Base-by-base conservation (phyloP, 2,113 vertebrate species). In the Thalassoma bifasciatum region DNA sequence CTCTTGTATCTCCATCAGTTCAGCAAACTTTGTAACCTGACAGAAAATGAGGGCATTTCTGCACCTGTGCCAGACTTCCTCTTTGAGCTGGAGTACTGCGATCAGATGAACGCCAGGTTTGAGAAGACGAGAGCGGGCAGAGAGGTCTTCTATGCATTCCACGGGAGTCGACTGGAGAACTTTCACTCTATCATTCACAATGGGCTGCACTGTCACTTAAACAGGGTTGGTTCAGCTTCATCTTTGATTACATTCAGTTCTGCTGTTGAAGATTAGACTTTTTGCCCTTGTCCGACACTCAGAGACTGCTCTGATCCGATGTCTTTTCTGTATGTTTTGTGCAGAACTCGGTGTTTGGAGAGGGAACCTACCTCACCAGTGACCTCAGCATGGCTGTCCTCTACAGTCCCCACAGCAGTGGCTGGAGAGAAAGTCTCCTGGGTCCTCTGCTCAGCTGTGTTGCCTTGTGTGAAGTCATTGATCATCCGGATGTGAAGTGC, bases 101-200 rank as follows among this genome's bases (percentile, higher is more conserved):
- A 96, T 57, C 95, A 95, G 74, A 93, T 96, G 89, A 96, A 97
- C 0, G 80, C 93, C 82, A 95, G 95, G 80, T 99, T 99, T 77
- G 94, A 97, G 11, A 95, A 95, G 92, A 96, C 90, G 51, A 94
- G 86, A 83, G 96, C 94, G 14, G 96, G 94, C 34, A 91, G 94
- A 77, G 96, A 96, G 50, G 90, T 98, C 36, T 95, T 99, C 92
- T 98, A 98, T 0, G 98, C 97, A 68, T 98, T 98, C 92, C 98
- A 99, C 0, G 98, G 98, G 73, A 99, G 98, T 88, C 96, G 97
- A 49, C 92, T 99, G 2, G 98, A 99, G 86, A 99, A 99, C 92
- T 99, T 99, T 88, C 98, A 99, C 81, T 99, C 98, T 60, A 99
- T 99, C 69, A 90, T 98, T 82, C 97, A 99, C 91, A 97, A 97